phyloP scores from a whole-genome alignment of 2,113 vertebrate genomes.

The Acrocephalus arundinaceus region DNA sequence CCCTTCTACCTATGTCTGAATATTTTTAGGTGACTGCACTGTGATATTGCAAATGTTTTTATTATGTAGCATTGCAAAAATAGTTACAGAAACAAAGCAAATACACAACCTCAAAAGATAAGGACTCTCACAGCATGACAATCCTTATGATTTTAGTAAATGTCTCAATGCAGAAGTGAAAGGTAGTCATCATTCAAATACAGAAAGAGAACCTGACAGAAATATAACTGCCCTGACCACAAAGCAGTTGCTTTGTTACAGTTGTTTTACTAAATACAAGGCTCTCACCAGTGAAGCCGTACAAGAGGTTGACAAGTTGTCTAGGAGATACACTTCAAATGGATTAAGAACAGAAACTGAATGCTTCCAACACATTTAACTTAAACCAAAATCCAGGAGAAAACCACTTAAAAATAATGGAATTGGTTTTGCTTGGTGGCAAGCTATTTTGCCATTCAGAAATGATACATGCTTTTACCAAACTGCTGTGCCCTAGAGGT shows the following conservation, averaged over 20 bases:
- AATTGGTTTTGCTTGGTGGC: background rate
- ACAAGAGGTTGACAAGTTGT: background rate
- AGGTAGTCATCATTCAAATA: background rate
- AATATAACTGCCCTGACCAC: slow-evolving; percentile 15
- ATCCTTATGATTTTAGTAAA: slow-evolving; percentile 14
- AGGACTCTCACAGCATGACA: background rate
- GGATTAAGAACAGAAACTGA: background rate
- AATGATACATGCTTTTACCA: background rate
- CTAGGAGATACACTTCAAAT: background rate
- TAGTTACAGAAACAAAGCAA: background rate
- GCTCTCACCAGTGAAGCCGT: background rate
- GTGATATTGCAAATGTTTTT: background rate
- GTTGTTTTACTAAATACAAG: background rate
- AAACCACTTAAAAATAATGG: background rate
- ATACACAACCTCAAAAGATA: background rate
- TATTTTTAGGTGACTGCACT: background rate
- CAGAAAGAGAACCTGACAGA: background rate
- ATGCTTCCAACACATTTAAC: background rate
- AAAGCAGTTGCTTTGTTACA: background rate
- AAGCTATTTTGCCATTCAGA: background rate
- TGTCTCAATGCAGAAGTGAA: slow-evolving; percentile 51
- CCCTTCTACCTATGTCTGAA: background rate
- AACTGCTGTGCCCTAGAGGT: background rate
- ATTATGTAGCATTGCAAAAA: background rate
- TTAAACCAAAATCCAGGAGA: background rate